Evolutionary conservation across 2,888 invertebrate genomes (phyloP), one percentile per base, ranked within the genome.

Genomic region (Amblyteles armatorius): DNA sequence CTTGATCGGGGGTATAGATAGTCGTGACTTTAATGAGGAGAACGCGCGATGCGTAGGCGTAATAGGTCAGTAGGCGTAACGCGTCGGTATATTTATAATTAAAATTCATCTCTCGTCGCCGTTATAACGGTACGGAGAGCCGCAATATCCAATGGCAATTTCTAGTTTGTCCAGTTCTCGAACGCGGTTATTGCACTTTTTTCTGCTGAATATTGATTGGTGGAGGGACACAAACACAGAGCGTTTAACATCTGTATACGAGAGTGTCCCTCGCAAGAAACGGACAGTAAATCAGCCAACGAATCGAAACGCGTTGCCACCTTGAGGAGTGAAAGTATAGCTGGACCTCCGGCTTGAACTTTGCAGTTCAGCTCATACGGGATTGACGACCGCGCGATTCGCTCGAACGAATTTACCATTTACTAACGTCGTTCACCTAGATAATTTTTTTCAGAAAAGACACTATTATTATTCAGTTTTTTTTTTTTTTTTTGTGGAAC

Each of bases 281-380:
- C 26, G 50, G n/a, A 60, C 68, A 60, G 73, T 52, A 68, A 80
- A 68, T 80, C 77, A 79, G 52, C 63, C 73, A 33, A 36, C 40
- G 77, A 72, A 82, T 74, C 82, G 84, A 79, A 82, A 79, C 77
- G 81, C 79, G 85, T 72, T 68, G 78, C 89, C 87, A 90, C 92
- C 91, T 79, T 86, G 78, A 89, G 91, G 90, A 91, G 92, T 92
- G 92, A 92, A 92, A 92, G 92, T 92, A 83, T 11, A 16, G 13
- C 71, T 69, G 76, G 78, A 88, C 79, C 69, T 86, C 82, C 87
- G 73, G 83, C 73, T 33, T 91, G 91, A 91, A 91, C 91, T 91
- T 90, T 90, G 86, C 87, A 63, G 63, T 63, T 63, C 63, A 63
- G 63, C 63, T 5, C 87, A 84, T 48, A 87, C 68, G 69, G 55